Evolutionary conservation across 53 echinoderm and acorn worm species (phyloP).

Genomic region (Echinometra lucunter): DNA sequence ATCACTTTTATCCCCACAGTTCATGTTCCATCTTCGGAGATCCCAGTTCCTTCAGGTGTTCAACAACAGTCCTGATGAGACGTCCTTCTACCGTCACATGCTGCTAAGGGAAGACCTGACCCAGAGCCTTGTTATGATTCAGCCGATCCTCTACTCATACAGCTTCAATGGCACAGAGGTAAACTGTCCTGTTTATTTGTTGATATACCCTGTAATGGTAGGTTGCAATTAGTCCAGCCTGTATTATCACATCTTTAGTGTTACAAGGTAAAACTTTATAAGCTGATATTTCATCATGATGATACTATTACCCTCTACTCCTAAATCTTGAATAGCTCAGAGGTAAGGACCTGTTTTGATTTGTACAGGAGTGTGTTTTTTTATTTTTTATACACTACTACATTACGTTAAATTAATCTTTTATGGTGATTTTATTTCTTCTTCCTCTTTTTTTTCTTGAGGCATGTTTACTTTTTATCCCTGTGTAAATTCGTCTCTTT

Average conservation of each 20-base stretch:
- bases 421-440: too few species aligned
- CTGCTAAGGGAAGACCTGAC: constrained; percentile 93
- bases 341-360: too few species aligned
- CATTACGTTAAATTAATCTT: too few species aligned
- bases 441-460: not conserved
- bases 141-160: constrained; percentile 96
- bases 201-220: not conserved
- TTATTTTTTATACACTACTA: too few species aligned
- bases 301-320: too few species aligned
- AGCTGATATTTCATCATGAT: not conserved
- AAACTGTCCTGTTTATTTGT: not conserved
- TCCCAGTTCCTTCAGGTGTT: constrained; percentile 99
- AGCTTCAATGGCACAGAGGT: constrained; percentile 97
- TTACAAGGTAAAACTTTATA: constrained; percentile 62
- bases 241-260: constrained; percentile 76
- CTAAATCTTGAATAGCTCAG: too few species aligned
- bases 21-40: constrained; percentile 98
- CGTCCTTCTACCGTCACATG: constrained; percentile 95
- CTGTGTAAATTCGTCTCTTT: not conserved
- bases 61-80: constrained; percentile 99
- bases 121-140: constrained; percentile 97
- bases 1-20: constrained; percentile 68
- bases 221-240: not conserved
- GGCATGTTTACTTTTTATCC: not conserved
- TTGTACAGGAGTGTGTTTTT: too few species aligned